Conservation (phyloP, 2,888 invertebrate species). For the Actias luna region DNA sequence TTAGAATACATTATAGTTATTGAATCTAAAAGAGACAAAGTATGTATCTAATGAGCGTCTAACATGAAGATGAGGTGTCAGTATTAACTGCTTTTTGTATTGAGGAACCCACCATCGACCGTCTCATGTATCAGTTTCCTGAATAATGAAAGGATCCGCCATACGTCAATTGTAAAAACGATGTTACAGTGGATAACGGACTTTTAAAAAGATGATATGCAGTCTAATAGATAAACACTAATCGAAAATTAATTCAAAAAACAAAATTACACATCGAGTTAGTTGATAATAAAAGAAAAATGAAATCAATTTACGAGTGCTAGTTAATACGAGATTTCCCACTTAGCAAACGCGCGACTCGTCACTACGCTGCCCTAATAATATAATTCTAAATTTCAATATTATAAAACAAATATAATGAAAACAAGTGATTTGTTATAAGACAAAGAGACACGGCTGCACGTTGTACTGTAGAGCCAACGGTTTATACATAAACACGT, state of each 20-base stretch:
- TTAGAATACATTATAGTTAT: too few species aligned
- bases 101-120: too few species aligned
- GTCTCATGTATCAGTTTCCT: too few species aligned
- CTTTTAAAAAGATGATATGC: too few species aligned
- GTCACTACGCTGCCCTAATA: neutral
- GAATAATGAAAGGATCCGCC: too few species aligned
- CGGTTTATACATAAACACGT: constrained; percentile 18
- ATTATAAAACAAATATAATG: constrained; percentile 12
- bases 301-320: neutral
- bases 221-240: neutral
- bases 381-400: constrained; percentile 10
- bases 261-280: neutral
- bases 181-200: neutral
- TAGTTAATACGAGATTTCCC: neutral
- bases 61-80: too few species aligned
- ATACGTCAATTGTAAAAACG: neutral
- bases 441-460: constrained; percentile 27
- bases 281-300: neutral
- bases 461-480: constrained; percentile 15
- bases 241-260: neutral
- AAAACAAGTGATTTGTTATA: constrained; percentile 25
- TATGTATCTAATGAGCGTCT: too few species aligned
- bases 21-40: too few species aligned
- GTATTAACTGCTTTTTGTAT: too few species aligned
- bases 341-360: neutral